Conservation (phyloP, 2,888 invertebrate species). For the Dicyrtoma fusca region DNA sequence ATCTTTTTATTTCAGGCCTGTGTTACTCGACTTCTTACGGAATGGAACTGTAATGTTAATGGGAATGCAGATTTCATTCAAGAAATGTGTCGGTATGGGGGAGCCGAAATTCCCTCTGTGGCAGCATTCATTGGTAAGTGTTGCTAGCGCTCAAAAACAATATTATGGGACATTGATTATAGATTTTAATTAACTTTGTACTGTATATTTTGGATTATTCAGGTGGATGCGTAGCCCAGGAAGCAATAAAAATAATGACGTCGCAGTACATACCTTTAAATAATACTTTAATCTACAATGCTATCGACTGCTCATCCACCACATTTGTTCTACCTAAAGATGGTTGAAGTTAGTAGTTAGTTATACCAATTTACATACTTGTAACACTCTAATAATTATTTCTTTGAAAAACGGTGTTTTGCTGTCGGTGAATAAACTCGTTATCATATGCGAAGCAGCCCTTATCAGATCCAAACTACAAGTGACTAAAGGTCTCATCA, state of each 20-base stretch:
- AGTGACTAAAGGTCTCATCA: too few relatives aligned
- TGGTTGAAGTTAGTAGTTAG: not conserved
- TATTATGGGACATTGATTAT: not conserved
- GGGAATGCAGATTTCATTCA: constrained; percentile 91
- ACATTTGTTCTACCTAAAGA: constrained; percentile 69
- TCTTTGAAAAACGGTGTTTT: too few relatives aligned
- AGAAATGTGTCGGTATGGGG: constrained; percentile 94
- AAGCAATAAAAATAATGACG: constrained; percentile 92
- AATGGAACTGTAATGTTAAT: constrained; percentile 75
- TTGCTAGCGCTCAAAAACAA: not conserved
- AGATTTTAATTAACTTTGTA: too few relatives aligned
- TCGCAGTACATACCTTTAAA: constrained; percentile 94
- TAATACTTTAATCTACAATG: constrained; percentile 95
- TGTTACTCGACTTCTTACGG: constrained; percentile 71
- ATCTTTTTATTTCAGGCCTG: constrained; percentile 11
- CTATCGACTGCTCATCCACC: constrained; percentile 81
- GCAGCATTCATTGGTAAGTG: constrained; percentile 79
- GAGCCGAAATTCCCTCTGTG: constrained; percentile 90
- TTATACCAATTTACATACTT: too few relatives aligned
- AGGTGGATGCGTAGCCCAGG: constrained; percentile 93
- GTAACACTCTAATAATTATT: too few relatives aligned
- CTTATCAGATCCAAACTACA: too few relatives aligned
- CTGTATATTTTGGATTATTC: too few relatives aligned
- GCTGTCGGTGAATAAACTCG: too few relatives aligned
- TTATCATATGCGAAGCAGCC: too few relatives aligned